These are phyloP conservation scores for Avahi laniger DNA, from an alignment of 2,797 vertebrate species.

Conservation along the genomic window DNA sequence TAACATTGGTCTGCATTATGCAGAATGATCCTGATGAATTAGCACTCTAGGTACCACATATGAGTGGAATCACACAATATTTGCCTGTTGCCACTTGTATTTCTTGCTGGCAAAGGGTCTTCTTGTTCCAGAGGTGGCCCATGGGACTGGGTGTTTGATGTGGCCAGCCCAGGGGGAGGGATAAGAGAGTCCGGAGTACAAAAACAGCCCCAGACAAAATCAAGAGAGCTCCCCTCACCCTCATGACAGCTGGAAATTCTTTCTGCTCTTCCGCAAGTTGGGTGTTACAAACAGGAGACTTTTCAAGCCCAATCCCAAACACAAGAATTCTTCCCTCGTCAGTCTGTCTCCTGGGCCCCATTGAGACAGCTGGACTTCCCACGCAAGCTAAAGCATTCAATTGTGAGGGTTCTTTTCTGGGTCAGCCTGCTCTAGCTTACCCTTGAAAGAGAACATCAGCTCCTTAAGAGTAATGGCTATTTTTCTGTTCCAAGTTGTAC, in stretches of 20 bases:
- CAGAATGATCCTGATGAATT: background rate
- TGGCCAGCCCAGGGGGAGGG: background rate
- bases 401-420: conserved; percentile 22
- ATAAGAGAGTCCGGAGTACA: background rate
- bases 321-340: conserved; percentile 58
- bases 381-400: conserved; percentile 51
- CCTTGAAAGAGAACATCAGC: background rate
- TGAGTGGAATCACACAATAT: background rate
- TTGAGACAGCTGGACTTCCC: conserved; percentile 68
- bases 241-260: conserved; percentile 66
- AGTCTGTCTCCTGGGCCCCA: conserved; percentile 67
- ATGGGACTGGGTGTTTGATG: background rate
- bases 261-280: conserved; percentile 36
- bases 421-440: conserved; percentile 54
- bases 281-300: conserved; percentile 57
- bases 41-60: background rate
- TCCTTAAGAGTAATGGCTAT: background rate
- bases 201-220: background rate
- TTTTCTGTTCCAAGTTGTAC: background rate
- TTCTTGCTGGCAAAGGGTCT: background rate
- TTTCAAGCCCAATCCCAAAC: conserved; percentile 67
- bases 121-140: background rate
- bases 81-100: background rate
- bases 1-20: background rate
- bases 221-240: background rate